These are phyloP conservation scores for Pterostichus madidus DNA, from an alignment of 2,888 invertebrate species.

Conservation along the genomic window DNA sequence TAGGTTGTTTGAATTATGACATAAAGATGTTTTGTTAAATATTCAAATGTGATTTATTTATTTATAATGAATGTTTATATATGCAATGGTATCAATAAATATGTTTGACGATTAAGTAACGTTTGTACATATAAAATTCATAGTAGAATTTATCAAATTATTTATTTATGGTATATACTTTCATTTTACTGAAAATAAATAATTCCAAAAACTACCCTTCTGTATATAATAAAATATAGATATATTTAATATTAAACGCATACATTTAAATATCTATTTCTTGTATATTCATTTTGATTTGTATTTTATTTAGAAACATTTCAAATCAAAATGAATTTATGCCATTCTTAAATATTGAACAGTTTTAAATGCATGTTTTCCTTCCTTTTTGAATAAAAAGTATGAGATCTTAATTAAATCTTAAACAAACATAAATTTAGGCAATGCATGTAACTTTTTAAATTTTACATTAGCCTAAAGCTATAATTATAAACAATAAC, in stretches of 20 bases:
- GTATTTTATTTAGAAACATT: neutral
- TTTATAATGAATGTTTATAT: conserved; percentile 66
- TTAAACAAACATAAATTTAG: neutral
- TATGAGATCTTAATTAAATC: neutral
- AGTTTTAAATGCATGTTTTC: conserved; percentile 4
- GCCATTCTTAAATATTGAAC: neutral
- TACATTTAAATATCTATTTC: conserved; percentile 21
- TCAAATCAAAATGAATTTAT: neutral
- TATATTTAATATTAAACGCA: neutral
- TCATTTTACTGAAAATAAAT: conserved; percentile 28
- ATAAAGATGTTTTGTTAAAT: conserved; percentile 57
- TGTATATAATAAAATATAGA: neutral
- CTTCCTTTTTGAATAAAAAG: neutral
- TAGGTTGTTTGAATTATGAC: conserved; percentile 42
- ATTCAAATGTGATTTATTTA: conserved; percentile 61
- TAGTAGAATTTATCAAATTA: conserved; percentile 26
- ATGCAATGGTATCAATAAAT: conserved; percentile 63
- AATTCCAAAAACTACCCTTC: conserved; percentile 12
- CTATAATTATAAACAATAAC: neutral
- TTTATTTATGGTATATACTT: conserved; percentile 17
- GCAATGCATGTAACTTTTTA: neutral
- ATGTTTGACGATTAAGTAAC: conserved; percentile 48
- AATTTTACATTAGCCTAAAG: conserved; percentile 1
- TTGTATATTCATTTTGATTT: conserved; percentile 20
- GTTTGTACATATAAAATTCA: conserved; percentile 40